These are phyloP conservation scores for Microctonus aethiopoides DNA, from an alignment of 2,888 invertebrate species.

Conservation along the genomic window DNA sequence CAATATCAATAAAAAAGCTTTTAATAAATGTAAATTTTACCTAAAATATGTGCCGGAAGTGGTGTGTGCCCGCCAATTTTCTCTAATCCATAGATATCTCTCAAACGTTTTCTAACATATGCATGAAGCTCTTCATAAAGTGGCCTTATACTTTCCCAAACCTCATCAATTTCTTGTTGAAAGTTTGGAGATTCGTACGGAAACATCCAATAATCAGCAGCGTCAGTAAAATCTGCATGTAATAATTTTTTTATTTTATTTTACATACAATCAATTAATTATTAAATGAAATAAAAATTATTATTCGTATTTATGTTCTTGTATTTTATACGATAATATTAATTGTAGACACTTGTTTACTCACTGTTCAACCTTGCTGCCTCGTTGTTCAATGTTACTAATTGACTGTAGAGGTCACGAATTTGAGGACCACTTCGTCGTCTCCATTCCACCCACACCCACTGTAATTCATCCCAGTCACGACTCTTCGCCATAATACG, in stretches of 20 bases:
- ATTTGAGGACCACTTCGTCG: constrained; percentile 84
- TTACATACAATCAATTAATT: too few species aligned
- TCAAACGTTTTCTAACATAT: constrained; percentile 85
- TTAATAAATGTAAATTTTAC: constrained; percentile 54
- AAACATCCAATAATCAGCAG: constrained; percentile 89
- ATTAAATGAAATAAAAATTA: too few species aligned
- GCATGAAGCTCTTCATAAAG: constrained; percentile 90
- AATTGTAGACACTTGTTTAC: constrained; percentile 49
- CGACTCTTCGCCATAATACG: constrained; percentile 81
- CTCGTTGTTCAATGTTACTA: constrained; percentile 83
- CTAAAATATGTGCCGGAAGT: constrained; percentile 85
- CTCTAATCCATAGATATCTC: constrained; percentile 86
- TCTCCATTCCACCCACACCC: constrained; percentile 92
- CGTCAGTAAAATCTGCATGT: constrained; percentile 83
- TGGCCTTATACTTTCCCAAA: constrained; percentile 87
- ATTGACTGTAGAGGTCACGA: constrained; percentile 82
- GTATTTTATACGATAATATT: neutral
- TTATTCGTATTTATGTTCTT: neutral
- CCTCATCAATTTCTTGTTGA: constrained; percentile 81
- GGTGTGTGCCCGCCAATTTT: constrained; percentile 83
- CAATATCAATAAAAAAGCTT: neutral
- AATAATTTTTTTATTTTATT: too few species aligned
- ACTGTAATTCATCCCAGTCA: constrained; percentile 89
- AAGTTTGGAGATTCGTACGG: constrained; percentile 85
- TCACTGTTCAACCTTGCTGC: constrained; percentile 84